phyloP scores from a whole-genome alignment of 2,113 vertebrate genomes.

The Lepus europaeus region DNA sequence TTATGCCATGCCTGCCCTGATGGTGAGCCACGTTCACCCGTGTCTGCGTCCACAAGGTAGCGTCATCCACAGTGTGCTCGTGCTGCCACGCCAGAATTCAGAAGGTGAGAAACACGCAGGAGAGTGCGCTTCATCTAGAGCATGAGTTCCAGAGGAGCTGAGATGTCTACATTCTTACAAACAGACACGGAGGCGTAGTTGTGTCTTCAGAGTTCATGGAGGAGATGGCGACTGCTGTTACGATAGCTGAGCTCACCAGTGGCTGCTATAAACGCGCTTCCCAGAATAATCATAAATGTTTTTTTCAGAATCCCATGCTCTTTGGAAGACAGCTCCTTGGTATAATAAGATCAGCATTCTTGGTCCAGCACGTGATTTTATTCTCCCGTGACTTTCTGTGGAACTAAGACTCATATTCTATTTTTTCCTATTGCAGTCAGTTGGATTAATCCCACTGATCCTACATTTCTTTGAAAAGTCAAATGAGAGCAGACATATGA shows the following conservation, averaged over 20 bases:
- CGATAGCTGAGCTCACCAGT: not conserved
- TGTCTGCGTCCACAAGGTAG: not conserved
- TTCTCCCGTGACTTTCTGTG: not conserved
- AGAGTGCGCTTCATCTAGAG: not conserved
- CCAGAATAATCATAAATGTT: not conserved
- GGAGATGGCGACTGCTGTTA: not conserved
- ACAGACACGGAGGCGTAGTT: not conserved
- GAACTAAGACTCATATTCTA: not conserved
- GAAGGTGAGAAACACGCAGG: not conserved
- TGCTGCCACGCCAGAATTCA: not conserved
- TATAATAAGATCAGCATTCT: conserved; percentile 3
- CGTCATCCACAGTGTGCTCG: not conserved
- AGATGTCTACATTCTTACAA: not conserved
- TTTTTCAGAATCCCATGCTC: not conserved
- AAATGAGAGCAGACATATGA: not conserved
- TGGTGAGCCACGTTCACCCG: not conserved
- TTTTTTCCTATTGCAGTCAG: not conserved
- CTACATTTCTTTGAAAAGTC: not conserved
- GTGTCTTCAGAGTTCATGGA: not conserved
- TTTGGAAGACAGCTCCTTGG: not conserved
- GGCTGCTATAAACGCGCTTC: not conserved
- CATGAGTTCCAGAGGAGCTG: not conserved
- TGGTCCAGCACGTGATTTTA: not conserved
- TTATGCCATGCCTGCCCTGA: not conserved
- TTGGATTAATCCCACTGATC: conserved; percentile 4